Percentiles rank a stretch among this genome's conserved stretches.
Evolutionary conservation across 2,797 vertebrate species (phyloP).

Genomic region (Pyrocephalus nanus): DNA sequence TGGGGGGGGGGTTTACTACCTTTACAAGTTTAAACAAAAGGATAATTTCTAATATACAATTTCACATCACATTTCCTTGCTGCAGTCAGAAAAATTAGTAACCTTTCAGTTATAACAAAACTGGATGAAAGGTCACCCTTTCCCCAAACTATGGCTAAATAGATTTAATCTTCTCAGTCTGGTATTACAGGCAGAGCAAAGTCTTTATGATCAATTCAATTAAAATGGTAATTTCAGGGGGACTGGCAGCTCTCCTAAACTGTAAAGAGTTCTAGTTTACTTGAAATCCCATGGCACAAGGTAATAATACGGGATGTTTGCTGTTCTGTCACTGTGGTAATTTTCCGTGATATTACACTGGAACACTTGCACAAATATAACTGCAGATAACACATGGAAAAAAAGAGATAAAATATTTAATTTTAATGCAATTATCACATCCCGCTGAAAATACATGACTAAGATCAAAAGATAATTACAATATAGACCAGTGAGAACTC

Average conservation of each 20-base stretch:
- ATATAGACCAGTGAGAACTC: background rate
- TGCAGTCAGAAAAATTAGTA: background rate
- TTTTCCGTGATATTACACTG: background rate
- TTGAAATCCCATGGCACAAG: slow-evolving; percentile 13
- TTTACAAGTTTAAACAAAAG: background rate
- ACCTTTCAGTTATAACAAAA: background rate
- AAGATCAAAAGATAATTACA: background rate
- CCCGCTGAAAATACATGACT: background rate
- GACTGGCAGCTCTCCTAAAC: slow-evolving; percentile 53
- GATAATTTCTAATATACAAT: background rate
- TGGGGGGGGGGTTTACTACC: background rate
- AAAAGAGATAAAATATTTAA: background rate
- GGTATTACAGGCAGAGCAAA: slow-evolving; percentile 26
- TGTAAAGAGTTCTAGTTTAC: slow-evolving; percentile 42
- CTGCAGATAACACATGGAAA: background rate
- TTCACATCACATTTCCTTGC: background rate
- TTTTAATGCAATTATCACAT: slow-evolving; percentile 10
- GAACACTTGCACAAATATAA: slow-evolving; percentile 9
- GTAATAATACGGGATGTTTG: slow-evolving; percentile 7
- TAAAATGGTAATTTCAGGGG: slow-evolving; percentile 60
- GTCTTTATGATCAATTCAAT: slow-evolving; percentile 56
- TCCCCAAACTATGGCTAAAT: slow-evolving; percentile 23
- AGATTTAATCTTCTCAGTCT: slow-evolving; percentile 27
- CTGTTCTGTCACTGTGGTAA: background rate
- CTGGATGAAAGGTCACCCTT: slow-evolving; percentile 13